phyloP scores from a whole-genome alignment of 2,797 vertebrate species.

The Cercopithecus neglectus region DNA sequence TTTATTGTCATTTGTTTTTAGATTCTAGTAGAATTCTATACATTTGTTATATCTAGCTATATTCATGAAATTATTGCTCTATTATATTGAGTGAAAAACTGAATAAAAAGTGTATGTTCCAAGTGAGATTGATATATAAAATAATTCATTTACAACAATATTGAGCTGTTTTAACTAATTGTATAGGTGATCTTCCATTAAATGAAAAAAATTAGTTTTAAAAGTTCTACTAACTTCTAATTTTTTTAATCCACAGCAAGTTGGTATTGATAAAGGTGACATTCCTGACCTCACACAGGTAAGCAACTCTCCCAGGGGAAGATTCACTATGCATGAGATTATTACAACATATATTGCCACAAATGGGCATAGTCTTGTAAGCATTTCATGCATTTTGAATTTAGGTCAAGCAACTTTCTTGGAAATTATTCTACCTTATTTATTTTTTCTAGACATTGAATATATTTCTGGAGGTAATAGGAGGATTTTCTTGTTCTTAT shows the following conservation, averaged over 20 bases:
- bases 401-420: neutral
- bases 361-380: neutral
- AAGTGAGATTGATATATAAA: neutral
- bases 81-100: neutral
- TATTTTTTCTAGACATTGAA: slow-evolving; percentile 6
- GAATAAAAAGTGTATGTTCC: neutral
- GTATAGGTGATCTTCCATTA: neutral
- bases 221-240: slow-evolving; percentile 10
- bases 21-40: neutral
- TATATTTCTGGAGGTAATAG: slow-evolving; percentile 25
- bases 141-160: neutral
- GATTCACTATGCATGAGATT: neutral
- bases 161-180: slow-evolving; percentile 33
- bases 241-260: slow-evolving; percentile 90
- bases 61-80: neutral
- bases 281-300: slow-evolving; percentile 99
- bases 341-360: neutral
- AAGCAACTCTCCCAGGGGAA: slow-evolving; percentile 71
- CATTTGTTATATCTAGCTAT: neutral
- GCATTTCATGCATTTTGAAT: slow-evolving; percentile 6
- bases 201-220: neutral
- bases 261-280: slow-evolving; percentile 99
- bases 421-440: neutral
- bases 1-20: neutral
- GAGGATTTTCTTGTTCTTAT: neutral